A percentile compares a stretch with the other conserved stretches of the same genome.
These are phyloP conservation scores for Heliconius erato DNA, from an alignment of 2,888 invertebrate genomes.

Conservation along the genomic window DNA sequence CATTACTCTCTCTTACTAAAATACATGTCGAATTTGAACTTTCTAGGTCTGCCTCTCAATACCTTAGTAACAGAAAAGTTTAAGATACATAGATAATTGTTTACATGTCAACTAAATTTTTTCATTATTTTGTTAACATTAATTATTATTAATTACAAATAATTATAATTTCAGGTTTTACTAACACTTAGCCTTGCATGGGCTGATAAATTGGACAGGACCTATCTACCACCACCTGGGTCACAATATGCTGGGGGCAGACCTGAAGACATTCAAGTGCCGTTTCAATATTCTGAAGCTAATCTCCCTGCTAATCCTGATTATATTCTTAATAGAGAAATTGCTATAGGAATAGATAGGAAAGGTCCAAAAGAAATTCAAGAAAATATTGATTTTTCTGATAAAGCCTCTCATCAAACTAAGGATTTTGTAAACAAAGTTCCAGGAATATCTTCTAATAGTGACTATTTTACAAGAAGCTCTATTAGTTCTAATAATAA, in stretches of 20 bases:
- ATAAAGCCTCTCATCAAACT: constrained; percentile 28
- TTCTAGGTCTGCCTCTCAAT: too few relatives aligned
- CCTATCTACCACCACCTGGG: constrained; percentile 74
- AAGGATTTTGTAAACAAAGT: neutral
- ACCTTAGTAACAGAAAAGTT: too few relatives aligned
- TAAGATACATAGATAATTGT: too few relatives aligned
- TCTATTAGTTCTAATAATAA: neutral
- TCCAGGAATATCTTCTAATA: neutral
- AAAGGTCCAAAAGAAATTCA: constrained; percentile 42
- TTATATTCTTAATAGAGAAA: constrained; percentile 10
- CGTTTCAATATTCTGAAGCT: constrained; percentile 64
- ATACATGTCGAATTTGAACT: too few relatives aligned
- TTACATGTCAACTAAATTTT: too few relatives aligned
- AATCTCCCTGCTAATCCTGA: constrained; percentile 47
- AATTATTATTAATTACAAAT: neutral
- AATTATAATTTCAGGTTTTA: constrained; percentile 66
- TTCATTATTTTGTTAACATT: neutral
- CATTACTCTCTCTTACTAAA: too few relatives aligned
- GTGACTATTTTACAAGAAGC: neutral
- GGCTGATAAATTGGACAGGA: constrained; percentile 70
- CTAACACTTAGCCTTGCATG: constrained; percentile 60
- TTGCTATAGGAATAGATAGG: constrained; percentile 56
- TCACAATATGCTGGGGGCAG: constrained; percentile 69
- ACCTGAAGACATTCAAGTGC: constrained; percentile 62
- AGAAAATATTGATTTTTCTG: constrained; percentile 6